Evolutionary conservation across 2,113 vertebrate species (phyloP).

Genomic region (Labeo catla): DNA sequence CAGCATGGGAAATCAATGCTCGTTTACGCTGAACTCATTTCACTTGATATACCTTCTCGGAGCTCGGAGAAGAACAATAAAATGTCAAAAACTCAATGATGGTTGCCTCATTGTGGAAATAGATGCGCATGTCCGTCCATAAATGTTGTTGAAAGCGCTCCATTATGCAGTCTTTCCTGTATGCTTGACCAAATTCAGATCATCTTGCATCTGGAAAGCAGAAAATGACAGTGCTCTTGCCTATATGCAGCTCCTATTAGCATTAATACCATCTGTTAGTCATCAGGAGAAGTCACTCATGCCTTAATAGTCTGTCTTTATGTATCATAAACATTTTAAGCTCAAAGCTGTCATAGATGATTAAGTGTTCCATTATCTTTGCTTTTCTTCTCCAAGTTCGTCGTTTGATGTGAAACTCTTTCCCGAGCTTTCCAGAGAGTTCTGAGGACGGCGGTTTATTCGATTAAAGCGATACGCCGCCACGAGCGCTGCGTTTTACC

Average conservation of each 20-base stretch:
- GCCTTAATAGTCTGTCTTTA: slow-evolving; percentile 75
- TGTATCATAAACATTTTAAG: slow-evolving; percentile 37
- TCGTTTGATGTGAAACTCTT: slow-evolving; percentile 29
- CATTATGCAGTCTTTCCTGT: slow-evolving; percentile 2
- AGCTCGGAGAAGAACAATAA: slow-evolving; percentile 24
- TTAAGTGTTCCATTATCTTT: slow-evolving; percentile 75
- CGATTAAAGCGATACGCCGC: background rate
- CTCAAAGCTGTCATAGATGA: slow-evolving; percentile 76
- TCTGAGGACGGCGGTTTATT: background rate
- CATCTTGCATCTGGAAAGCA: slow-evolving; percentile 70
- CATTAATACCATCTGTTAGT: slow-evolving; percentile 79
- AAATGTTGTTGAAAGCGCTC: slow-evolving; percentile 22
- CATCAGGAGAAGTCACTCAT: slow-evolving; percentile 78
- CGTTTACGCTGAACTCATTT: slow-evolving; percentile 10
- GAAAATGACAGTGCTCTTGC: slow-evolving; percentile 53
- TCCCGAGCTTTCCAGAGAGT: background rate
- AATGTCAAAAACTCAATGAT: slow-evolving; percentile 34
- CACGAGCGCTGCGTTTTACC: background rate
- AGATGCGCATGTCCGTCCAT: slow-evolving; percentile 14
- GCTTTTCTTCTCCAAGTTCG: slow-evolving; percentile 52
- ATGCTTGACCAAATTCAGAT: slow-evolving; percentile 72
- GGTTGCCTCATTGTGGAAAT: background rate
- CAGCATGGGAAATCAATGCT: slow-evolving; percentile 41
- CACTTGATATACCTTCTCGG: slow-evolving; percentile 1
- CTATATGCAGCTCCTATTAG: slow-evolving; percentile 66